Percentiles rank a stretch among this genome's conserved stretches.
Evolutionary conservation across 2,113 vertebrate genomes (phyloP).

Genomic region (Eonycteris spelaea): DNA sequence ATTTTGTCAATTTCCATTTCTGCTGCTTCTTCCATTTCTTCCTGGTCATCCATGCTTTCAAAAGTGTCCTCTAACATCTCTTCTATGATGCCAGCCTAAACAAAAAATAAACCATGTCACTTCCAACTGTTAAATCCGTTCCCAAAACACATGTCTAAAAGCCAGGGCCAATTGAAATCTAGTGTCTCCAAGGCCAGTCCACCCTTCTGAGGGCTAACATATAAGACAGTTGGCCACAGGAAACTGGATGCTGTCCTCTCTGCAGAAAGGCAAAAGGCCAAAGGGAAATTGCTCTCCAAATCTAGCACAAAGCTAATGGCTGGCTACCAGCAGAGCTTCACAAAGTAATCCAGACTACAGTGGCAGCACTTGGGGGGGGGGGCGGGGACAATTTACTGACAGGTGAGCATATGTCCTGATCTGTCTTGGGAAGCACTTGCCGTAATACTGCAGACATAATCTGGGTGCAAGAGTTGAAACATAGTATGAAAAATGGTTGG

Average conservation of each 20-base stretch:
- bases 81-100: slow-evolving; percentile 97
- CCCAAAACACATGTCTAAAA: background rate
- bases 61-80: slow-evolving; percentile 99
- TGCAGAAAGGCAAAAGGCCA: background rate
- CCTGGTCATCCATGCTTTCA: slow-evolving; percentile 96
- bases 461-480: background rate
- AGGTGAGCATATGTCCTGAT: too few species aligned
- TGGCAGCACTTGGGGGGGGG: background rate
- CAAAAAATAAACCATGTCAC: rapidly evolving
- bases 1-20: slow-evolving; percentile 97
- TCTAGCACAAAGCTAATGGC: background rate
- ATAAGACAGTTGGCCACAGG: background rate
- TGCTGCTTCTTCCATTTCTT: slow-evolving; percentile 97
- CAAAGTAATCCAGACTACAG: background rate
- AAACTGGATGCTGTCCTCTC: background rate
- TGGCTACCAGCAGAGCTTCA: background rate
- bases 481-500: background rate
- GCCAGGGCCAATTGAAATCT: background rate
- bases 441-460: background rate
- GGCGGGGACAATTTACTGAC: background rate
- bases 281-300: background rate
- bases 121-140: too few species aligned
- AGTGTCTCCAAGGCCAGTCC: background rate
- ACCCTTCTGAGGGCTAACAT: background rate
- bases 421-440: background rate